Evolutionary conservation across 1,140 invertebrate genomes (phyloP).

Genomic region (Aleiodes sp.): DNA sequence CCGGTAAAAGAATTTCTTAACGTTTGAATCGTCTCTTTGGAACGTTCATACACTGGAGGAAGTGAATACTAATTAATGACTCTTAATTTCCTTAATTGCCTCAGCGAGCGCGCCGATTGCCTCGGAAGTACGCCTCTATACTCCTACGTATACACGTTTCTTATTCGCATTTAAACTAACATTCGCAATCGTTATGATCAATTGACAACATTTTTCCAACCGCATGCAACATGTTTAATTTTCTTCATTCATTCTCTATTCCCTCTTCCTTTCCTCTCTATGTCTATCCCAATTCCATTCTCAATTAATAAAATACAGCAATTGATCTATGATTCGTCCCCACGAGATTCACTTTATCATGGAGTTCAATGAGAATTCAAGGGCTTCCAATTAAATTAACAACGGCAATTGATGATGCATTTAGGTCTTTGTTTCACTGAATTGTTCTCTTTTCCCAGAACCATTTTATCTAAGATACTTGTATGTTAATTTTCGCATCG

Average conservation of each 20-base stretch:
- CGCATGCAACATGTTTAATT: not conserved
- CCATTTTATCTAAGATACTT: not conserved
- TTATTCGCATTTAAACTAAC: too few species aligned
- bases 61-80: conserved; percentile 66
- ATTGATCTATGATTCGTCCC: not conserved
- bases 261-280: not conserved
- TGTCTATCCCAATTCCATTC: not conserved
- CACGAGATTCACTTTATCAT: not conserved
- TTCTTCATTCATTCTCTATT: not conserved
- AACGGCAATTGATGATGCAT: not conserved
- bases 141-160: not conserved
- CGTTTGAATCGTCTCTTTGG: conserved; percentile 32
- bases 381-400: not conserved
- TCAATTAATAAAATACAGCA: not conserved
- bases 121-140: conserved; percentile 42
- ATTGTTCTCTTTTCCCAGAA: not conserved
- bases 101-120: conserved; percentile 51
- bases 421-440: not conserved
- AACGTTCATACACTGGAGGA: conserved; percentile 47
- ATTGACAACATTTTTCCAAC: conserved; percentile 16
- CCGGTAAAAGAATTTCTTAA: conserved; percentile 49
- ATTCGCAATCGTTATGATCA: not conserved
- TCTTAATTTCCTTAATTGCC: conserved; percentile 66
- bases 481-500: not conserved
- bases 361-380: not conserved